Conservation (phyloP, 2,797 vertebrate species). For the Esox lucius region DNA sequence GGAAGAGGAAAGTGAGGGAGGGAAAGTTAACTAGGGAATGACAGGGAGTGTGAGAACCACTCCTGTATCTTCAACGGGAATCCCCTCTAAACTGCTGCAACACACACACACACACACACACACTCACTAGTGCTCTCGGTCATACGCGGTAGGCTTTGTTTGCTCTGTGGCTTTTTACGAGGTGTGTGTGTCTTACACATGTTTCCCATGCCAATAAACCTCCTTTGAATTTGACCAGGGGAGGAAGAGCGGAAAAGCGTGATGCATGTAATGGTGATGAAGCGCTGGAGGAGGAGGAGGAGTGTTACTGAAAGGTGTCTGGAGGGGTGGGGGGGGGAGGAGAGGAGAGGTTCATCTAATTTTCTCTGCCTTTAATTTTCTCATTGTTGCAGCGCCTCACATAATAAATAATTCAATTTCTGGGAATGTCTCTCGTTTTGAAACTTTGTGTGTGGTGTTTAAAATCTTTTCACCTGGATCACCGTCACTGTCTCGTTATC, state of each 20-base stretch:
- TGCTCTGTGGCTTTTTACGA: slow-evolving; percentile 43
- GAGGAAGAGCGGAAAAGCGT: slow-evolving; percentile 1
- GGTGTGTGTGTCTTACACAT: slow-evolving; percentile 4
- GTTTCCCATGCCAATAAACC: neutral
- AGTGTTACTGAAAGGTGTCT: slow-evolving; percentile 4
- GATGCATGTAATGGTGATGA: slow-evolving; percentile 39
- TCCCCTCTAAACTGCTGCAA: too few relatives aligned
- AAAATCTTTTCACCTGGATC: too few relatives aligned
- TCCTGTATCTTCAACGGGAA: neutral
- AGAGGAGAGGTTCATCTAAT: slow-evolving; percentile 38
- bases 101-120: neutral
- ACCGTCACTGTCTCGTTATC: too few relatives aligned
- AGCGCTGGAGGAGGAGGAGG: slow-evolving; percentile 45
- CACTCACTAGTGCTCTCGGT: neutral
- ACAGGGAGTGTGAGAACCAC: slow-evolving; percentile 33
- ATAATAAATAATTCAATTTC: too few relatives aligned
- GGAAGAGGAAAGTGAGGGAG: neutral
- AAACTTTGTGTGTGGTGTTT: too few relatives aligned
- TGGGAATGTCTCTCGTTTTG: too few relatives aligned
- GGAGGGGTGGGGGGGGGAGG: slow-evolving; percentile 37
- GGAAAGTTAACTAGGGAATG: neutral
- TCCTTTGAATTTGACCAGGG: neutral
- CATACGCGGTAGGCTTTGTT: neutral
- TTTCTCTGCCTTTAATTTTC: too few relatives aligned
- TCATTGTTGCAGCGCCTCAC: too few relatives aligned